Evolutionary conservation across 2,888 invertebrate species (phyloP), one percentile per base, ranked within the genome.

Genomic region (Scaptomyza flava): DNA sequence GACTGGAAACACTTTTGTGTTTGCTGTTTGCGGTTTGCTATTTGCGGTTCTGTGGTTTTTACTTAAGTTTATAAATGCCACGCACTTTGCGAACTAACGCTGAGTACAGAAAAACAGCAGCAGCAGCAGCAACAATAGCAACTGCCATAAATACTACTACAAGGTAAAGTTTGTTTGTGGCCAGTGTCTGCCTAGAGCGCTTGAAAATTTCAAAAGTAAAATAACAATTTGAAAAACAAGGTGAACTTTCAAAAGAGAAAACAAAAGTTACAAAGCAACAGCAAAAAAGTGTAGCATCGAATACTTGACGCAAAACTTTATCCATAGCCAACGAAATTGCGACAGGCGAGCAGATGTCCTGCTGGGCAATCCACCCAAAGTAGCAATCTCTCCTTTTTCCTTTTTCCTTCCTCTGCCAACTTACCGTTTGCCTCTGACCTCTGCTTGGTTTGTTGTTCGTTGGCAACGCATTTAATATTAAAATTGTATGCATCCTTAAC

Each of bases 401-500:
- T n/a, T 14, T 8, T n/a, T 7, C 11, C 6, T 6, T 2, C 6
- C 31, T 23, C 12, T 34, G 11, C 12, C 12, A 4, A 6, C 11
- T 20, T 27, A 17, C 34, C 38, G 11, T 17, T 17, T 53, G 41
- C 34, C 20, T 12, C 54, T 45, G 60, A 27, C 46, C 45, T 51
- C 58, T 3, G 34, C 8, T 17, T 45, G 7, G 30, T 34, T 41
- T 54, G 68, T 41, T 41, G 5, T 41, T 43, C 50, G 54, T 31
- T 47, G 14, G 57, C 20, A 50, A 41, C 79, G 67, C 88, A 87
- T 82, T 87, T 82, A 82, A 82, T 87, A 82, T 82, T 82, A 77
- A 82, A 82, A 82, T 82, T 85, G 82, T 87, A 57, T 82, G 86
- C 86, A 87, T 87, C 83, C 81, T 79, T 82, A 85, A 82, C 73